Percentiles rank a stretch among this genome's conserved stretches.
These are phyloP conservation scores for Zaprionus lineosus DNA, from an alignment of 2,888 invertebrate species.

Conservation along the genomic window DNA sequence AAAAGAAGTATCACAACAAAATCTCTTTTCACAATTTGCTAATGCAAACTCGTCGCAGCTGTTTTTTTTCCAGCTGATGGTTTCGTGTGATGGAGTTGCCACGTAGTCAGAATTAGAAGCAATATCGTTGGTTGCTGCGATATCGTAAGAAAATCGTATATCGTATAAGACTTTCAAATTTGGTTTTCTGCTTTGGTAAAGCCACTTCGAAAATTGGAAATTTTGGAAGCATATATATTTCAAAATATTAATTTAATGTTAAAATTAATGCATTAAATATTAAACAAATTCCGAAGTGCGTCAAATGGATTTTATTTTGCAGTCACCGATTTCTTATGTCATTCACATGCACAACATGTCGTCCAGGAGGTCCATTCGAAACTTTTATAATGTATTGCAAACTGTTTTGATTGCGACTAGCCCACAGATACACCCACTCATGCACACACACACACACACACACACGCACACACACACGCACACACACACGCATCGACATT, in stretches of 20 bases:
- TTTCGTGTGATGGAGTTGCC: conserved; percentile 31
- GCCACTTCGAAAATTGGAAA: too few species aligned
- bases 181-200: too few species aligned
- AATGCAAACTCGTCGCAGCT: conserved; percentile 22
- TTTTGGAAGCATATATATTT: background rate
- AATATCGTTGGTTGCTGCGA: conserved; percentile 3
- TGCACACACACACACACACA: background rate
- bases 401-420: conserved; percentile 44
- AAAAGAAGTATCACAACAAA: background rate
- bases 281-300: too few species aligned
- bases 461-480: background rate
- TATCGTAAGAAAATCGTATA: conserved; percentile 6
- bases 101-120: background rate
- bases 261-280: too few species aligned
- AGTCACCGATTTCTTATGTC: conserved; percentile 2
- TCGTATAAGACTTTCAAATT: conserved; percentile 5
- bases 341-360: conserved; percentile 54
- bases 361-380: conserved; percentile 20
- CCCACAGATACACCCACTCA: conserved; percentile 1
- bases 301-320: background rate
- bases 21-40: conserved; percentile 10
- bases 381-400: conserved; percentile 58
- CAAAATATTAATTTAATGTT: too few species aligned
- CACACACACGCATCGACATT: background rate
- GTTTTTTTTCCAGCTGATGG: conserved; percentile 43